A percentile compares a stretch with the other conserved stretches of the same genome.
phyloP scores from a whole-genome alignment of 2,888 invertebrate species.

The Agrenia bidenticulata region DNA sequence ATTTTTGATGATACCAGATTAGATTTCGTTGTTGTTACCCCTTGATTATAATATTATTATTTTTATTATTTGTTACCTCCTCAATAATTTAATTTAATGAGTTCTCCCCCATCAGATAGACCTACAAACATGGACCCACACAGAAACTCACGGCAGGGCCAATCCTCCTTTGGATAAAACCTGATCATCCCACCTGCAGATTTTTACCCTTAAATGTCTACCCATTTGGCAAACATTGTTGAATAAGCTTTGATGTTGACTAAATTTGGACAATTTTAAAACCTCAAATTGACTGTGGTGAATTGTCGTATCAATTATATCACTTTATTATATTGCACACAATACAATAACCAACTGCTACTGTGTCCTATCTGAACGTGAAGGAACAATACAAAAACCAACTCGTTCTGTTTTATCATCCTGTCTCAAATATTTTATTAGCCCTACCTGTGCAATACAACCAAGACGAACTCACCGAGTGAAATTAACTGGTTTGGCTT shows the following conservation, averaged over 20 bases:
- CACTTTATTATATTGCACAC: constrained; percentile 4
- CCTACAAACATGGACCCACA: too few species aligned
- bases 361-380: background rate
- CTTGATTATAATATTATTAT: constrained; percentile 5
- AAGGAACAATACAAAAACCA: too few species aligned
- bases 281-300: background rate
- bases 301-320: constrained; percentile 13
- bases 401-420: too few species aligned
- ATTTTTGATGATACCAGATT: constrained; percentile 15
- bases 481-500: constrained; percentile 4
- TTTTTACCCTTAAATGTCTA: constrained; percentile 14
- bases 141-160: background rate
- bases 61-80: constrained; percentile 14
- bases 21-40: background rate
- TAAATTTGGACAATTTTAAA: constrained; percentile 10
- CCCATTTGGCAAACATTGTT: constrained; percentile 15
- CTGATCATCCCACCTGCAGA: constrained; percentile 20
- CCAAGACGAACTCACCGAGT: too few species aligned
- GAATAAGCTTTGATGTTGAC: background rate
- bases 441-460: too few species aligned
- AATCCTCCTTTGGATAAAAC: background rate
- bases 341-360: background rate
- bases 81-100: constrained; percentile 14
- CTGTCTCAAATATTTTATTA: too few species aligned
- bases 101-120: background rate